Base-by-base conservation (phyloP, 2,797 vertebrate species). In the Sebastes minor region DNA sequence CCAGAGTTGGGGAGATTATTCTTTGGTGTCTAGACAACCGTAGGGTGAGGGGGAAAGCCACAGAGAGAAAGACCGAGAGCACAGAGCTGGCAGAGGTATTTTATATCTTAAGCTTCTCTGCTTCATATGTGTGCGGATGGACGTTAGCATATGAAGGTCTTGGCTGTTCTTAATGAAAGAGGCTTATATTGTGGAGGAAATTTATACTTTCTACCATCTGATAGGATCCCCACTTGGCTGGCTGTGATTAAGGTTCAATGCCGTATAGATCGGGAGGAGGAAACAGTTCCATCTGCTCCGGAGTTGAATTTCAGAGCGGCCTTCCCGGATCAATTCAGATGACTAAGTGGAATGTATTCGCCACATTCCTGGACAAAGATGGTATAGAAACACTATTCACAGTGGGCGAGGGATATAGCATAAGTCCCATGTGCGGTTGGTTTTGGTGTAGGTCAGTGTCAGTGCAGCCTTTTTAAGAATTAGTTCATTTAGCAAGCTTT, bases 341-440 rank as follows among this genome's bases (percentile, higher is more conserved):
- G 60, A 83, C 76, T 52, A 73, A 74, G 75, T 83, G 86, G 86
- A 88, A 92, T 81, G 78, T 86, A 84, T 89, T 85, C 25, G 56
- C 63, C 65, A 71, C 80, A 92, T 92, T 87, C 81, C 80, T 89
- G 73, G 59, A 87, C 85, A 83, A 85, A 90, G 68, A 89, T 88
- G 78, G 78, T 80, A 76, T 56, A 87, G 82, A 85, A 84, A 89
- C 78, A 78, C 49, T 76, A 67, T 59, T 76, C 79, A 77, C 18
- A 25, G 63, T 80, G 81, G 59, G 55, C n/a, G 61, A 65, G 61
- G 65, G 62, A 23, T 5, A 46, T 53, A 53, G 59, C 62, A 71
- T 6, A 55, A 59, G 38, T 38, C 66, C 67, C 76, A 69, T 82
- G 66, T 85, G 60, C 65, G 66, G 49, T 70, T 83, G 46, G 8